phyloP scores from a whole-genome alignment of 2,797 vertebrate species.

The Cichlasoma orientale region DNA sequence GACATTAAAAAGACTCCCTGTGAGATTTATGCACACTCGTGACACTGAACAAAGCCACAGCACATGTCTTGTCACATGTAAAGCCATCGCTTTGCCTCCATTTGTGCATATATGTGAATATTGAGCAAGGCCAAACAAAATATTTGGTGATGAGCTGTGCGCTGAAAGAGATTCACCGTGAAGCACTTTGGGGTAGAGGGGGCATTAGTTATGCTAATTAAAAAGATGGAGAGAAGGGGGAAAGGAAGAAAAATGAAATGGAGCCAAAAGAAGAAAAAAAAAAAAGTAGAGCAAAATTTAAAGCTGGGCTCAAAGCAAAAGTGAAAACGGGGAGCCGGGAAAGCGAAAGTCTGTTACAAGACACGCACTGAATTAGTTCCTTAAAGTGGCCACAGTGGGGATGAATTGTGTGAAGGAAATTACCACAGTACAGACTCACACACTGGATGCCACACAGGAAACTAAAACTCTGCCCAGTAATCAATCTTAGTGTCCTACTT shows the following conservation, averaged over 20 bases:
- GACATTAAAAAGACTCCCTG: neutral
- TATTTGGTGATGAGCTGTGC: constrained; percentile 40
- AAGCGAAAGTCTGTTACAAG: constrained; percentile 20
- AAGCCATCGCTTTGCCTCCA: constrained; percentile 8
- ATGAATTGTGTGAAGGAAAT: constrained; percentile 37
- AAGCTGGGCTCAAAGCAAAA: constrained; percentile 47
- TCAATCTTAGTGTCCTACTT: constrained; percentile 64
- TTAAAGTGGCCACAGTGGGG: constrained; percentile 39
- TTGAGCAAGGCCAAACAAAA: constrained; percentile 38
- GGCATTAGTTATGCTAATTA: constrained; percentile 70
- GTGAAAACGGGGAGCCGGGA: constrained; percentile 36
- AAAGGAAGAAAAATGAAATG: constrained; percentile 60
- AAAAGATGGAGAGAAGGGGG: constrained; percentile 52
- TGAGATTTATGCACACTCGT: neutral
- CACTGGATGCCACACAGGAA: constrained; percentile 44
- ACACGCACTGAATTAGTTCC: constrained; percentile 23
- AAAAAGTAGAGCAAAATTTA: constrained; percentile 54
- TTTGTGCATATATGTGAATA: constrained; percentile 23
- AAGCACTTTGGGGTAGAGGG: constrained; percentile 41
- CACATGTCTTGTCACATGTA: neutral
- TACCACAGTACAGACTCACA: constrained; percentile 1
- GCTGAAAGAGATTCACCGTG: constrained; percentile 43
- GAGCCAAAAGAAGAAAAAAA: constrained; percentile 60
- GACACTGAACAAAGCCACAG: neutral
- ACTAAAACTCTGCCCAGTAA: constrained; percentile 49